Conservation (phyloP, 2,113 vertebrate species). For the Columbina picui region DNA sequence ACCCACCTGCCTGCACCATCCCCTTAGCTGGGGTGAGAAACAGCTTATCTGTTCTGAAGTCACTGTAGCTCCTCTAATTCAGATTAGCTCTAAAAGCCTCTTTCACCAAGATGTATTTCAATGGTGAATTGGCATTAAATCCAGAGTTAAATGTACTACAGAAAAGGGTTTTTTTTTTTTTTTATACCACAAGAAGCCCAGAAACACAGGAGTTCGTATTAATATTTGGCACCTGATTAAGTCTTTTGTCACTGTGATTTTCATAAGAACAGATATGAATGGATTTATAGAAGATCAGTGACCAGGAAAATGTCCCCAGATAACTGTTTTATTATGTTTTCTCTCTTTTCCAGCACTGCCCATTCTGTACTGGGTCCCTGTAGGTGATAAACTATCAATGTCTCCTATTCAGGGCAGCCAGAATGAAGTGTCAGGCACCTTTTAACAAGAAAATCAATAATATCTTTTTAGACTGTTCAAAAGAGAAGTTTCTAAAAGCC, state of each 20-base stretch:
- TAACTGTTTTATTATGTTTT: background rate
- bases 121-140: background rate
- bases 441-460: background rate
- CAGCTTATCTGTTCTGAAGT: background rate
- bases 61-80: background rate
- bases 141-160: background rate
- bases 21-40: conserved; percentile 9
- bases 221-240: background rate
- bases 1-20: background rate
- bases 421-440: background rate
- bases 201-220: background rate
- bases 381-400: background rate
- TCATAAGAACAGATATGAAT: background rate
- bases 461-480: background rate
- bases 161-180: background rate
- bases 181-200: background rate
- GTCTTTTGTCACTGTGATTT: background rate
- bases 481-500: background rate
- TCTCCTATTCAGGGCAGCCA: background rate
- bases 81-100: background rate
- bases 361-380: background rate
- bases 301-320: background rate
- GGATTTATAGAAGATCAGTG: background rate
- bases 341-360: background rate
- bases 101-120: background rate